Evolutionary conservation across 2,797 vertebrate genomes (phyloP), one percentile per base, ranked within the genome.

Genomic region (Bufotes viridis): DNA sequence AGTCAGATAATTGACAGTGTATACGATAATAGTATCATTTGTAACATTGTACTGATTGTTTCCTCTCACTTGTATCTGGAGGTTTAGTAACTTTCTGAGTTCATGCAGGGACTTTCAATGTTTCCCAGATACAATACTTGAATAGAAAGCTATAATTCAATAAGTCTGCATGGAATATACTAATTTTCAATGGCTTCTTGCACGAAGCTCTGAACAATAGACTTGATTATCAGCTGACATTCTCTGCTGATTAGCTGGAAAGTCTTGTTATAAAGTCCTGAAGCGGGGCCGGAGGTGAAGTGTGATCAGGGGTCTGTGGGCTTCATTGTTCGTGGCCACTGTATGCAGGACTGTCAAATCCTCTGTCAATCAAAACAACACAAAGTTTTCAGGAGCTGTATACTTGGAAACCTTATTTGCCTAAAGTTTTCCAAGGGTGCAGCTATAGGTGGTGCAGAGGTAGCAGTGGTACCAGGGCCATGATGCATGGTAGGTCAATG

Each of bases 101-200:
- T 90, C 85, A 91, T 90, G 88, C 82, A 89, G 83, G 94, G 91
- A 93, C 92, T 93, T 93, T 91, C 92, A 91, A 90, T 88, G 89
- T 92, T 90, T 91, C 90, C 20, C 87, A 91, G 87, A 89, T 91
- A 83, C 81, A 29, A 69, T 67, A 93, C 89, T 92, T 92, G 91
- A 91, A 92, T 92, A 89, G 85, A 78, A 82, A 89, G 83, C 26
- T 90, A 89, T 92, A 93, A 94, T 93, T 92, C 91, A 92, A 92
- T 90, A 90, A 20, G 63, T 57, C 82, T 91, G 91, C 90, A 83
- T 85, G 82, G 91, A 89, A 91, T 92, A 88, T 88, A 90, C 90
- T 92, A 90, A 92, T 90, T 85, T 87, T 92, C 91, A 88, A 92
- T 92, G 90, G 90, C 87, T 91, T 86, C 86, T 92, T 92, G 90